Percentiles rank a stretch among this genome's conserved stretches.
phyloP scores from a whole-genome alignment of 2,888 invertebrate genomes.

The Synanthedon tipuliformis region DNA sequence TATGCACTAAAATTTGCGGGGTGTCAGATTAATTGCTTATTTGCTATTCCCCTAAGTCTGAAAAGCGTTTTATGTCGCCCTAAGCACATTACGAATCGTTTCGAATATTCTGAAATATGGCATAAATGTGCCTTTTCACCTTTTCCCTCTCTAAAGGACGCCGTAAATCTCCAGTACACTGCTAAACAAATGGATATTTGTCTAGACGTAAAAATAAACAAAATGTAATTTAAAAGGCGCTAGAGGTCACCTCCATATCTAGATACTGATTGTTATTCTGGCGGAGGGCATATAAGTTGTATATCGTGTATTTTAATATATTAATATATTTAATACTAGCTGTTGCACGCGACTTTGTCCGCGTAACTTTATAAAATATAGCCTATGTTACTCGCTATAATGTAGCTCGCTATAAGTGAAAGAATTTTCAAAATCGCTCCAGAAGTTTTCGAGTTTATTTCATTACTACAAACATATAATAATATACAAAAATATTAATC shows the following conservation, averaged over 20 bases:
- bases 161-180: constrained; percentile 22
- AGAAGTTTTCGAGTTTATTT: too few species aligned
- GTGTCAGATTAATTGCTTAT: constrained; percentile 3
- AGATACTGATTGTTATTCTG: not conserved
- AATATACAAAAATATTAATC: too few species aligned
- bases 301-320: too few species aligned
- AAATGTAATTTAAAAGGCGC: constrained; percentile 13
- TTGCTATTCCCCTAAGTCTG: constrained; percentile 1
- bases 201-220: constrained; percentile 23
- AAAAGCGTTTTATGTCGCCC: constrained; percentile 5
- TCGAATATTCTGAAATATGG: constrained; percentile 18
- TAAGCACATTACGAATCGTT: constrained; percentile 15
- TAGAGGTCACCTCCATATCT: constrained; percentile 3
- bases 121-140: constrained; percentile 30
- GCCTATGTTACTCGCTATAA: too few species aligned
- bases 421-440: too few species aligned
- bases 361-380: too few species aligned
- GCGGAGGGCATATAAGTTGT: too few species aligned
- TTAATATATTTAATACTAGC: too few species aligned
- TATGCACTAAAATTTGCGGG: not conserved
- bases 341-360: too few species aligned
- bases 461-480: too few species aligned
- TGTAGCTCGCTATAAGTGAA: too few species aligned
- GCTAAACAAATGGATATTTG: constrained; percentile 30
- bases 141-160: constrained; percentile 21